phyloP scores from a whole-genome alignment of 2,888 invertebrate species.

The Leistus spinibarbis region DNA sequence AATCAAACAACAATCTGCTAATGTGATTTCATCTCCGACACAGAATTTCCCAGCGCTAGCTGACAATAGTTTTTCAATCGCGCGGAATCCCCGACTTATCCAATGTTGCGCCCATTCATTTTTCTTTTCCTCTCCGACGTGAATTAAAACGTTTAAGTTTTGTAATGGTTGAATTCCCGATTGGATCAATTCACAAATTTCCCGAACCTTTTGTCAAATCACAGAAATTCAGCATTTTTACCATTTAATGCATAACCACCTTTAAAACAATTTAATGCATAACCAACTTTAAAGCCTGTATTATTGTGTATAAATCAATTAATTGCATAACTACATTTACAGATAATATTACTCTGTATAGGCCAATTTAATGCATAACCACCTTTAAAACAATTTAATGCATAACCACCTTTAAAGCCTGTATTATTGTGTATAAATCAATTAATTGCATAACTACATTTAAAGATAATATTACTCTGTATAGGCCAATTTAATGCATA shows the following conservation, averaged over 20 bases:
- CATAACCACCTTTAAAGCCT: too few species aligned
- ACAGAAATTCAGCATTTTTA: neutral
- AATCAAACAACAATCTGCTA: constrained; percentile 94
- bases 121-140: constrained; percentile 87
- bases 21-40: constrained; percentile 90
- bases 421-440: too few species aligned
- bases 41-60: constrained; percentile 89
- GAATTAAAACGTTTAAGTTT: constrained; percentile 85
- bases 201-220: constrained; percentile 63
- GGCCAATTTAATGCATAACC: too few species aligned
- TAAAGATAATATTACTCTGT: too few species aligned
- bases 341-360: too few species aligned
- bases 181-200: constrained; percentile 89
- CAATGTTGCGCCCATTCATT: constrained; percentile 93
- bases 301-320: neutral
- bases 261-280: neutral
- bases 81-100: constrained; percentile 88
- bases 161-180: constrained; percentile 97
- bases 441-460: too few species aligned
- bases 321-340: too few species aligned
- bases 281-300: neutral
- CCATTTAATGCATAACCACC: too few species aligned
- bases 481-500: too few species aligned
- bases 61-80: constrained; percentile 85
- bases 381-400: neutral